These are phyloP conservation scores for Eilema sororculum DNA, from an alignment of 2,888 invertebrate species.

Conservation along the genomic window DNA sequence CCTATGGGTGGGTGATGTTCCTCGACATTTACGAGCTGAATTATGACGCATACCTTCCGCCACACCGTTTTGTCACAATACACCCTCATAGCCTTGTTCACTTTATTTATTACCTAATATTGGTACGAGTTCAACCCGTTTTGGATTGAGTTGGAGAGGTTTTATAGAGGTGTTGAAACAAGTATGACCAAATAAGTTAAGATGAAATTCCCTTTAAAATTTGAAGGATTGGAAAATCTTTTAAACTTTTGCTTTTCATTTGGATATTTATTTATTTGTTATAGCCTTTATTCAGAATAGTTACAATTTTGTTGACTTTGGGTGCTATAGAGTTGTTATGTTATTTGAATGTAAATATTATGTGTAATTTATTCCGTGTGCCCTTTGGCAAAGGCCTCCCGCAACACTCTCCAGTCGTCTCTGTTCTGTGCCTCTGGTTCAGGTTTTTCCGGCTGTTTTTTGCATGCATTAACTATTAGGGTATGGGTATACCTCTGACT, in stretches of 20 bases:
- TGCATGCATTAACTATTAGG: too few relatives aligned
- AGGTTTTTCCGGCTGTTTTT: too few relatives aligned
- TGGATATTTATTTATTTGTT: too few relatives aligned
- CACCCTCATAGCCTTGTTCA: slow-evolving; percentile 38
- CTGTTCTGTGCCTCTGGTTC: too few relatives aligned
- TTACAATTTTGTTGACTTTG: too few relatives aligned
- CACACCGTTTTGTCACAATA: slow-evolving; percentile 64
- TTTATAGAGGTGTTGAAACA: not conserved
- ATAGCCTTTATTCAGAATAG: too few relatives aligned
- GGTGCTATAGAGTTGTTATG: too few relatives aligned
- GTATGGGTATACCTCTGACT: too few relatives aligned
- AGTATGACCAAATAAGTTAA: not conserved
- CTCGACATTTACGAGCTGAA: slow-evolving; percentile 79
- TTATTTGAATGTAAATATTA: too few relatives aligned
- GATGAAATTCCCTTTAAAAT: not conserved
- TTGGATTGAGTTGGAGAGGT: not conserved
- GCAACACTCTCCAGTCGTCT: too few relatives aligned
- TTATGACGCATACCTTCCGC: slow-evolving; percentile 82
- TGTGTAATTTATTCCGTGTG: too few relatives aligned
- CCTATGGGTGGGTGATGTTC: slow-evolving; percentile 59
- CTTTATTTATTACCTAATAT: slow-evolving; percentile 42
- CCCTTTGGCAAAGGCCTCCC: too few relatives aligned
- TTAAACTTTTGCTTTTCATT: not conserved
- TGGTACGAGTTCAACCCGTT: slow-evolving; percentile 38
- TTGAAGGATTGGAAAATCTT: not conserved